Evolutionary conservation across 2,888 invertebrate species (phyloP).

Genomic region (Rotaria socialis): DNA sequence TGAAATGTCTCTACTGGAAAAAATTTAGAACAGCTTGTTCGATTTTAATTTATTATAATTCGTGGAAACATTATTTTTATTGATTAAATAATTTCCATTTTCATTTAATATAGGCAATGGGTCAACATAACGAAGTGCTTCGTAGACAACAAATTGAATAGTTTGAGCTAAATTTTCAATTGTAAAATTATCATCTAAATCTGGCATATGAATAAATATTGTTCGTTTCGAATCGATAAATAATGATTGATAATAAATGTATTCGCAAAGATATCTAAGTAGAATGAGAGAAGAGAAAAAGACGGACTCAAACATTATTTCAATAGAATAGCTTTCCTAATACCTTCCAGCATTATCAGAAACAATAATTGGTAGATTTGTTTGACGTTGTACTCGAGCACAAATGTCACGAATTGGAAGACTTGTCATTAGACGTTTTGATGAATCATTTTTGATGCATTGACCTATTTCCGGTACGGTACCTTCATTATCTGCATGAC

Average conservation of each 20-base stretch:
- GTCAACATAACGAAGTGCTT: neutral
- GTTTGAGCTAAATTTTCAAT: neutral
- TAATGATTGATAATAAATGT: conserved; percentile 35
- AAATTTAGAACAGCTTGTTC: too few species aligned
- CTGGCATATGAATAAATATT: conserved; percentile 16
- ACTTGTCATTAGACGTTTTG: neutral
- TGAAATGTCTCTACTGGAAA: too few species aligned
- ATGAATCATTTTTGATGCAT: neutral
- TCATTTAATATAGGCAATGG: neutral
- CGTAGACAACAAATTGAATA: neutral
- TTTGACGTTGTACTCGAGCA: neutral
- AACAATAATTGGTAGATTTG: neutral
- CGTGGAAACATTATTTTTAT: neutral
- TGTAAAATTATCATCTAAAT: neutral
- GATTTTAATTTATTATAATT: neutral
- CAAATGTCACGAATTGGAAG: neutral
- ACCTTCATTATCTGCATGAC: neutral
- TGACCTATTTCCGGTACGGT: neutral
- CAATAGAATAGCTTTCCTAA: neutral
- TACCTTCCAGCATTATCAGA: conserved; percentile 25
- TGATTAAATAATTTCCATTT: neutral
- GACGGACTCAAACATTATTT: too few species aligned
- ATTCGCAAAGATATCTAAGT: neutral
- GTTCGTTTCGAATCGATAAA: conserved; percentile 25
- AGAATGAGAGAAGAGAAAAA: too few species aligned